Percentiles rank a stretch among this genome's conserved stretches.
Evolutionary conservation across 2,797 vertebrate species (phyloP).

Genomic region (Miichthys miiuy): DNA sequence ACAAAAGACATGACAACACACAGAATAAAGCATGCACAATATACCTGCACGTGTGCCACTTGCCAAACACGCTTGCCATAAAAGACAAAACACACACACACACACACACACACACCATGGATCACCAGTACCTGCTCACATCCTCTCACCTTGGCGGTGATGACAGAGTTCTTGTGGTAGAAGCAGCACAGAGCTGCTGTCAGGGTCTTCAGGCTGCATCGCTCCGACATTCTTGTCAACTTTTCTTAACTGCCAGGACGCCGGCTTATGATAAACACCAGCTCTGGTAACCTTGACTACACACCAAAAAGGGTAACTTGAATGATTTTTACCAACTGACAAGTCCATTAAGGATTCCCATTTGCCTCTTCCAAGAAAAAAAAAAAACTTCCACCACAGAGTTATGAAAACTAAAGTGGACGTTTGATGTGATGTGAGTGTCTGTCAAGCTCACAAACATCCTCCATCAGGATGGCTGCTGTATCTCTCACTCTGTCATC

Average conservation of each 20-base stretch:
- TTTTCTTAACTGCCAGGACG: constrained; percentile 9
- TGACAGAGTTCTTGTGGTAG: constrained; percentile 92
- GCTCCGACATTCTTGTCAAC: constrained; percentile 88
- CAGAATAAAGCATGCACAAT: constrained; percentile 3
- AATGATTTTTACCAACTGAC: background rate
- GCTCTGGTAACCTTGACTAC: constrained; percentile 8
- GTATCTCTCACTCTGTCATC: constrained; percentile 21
- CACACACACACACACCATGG: background rate
- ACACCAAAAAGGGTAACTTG: background rate
- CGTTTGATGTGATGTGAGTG: background rate
- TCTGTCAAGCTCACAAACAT: background rate
- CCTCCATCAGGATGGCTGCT: constrained; percentile 20
- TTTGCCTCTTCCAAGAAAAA: constrained; percentile 29
- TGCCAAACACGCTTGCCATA: background rate
- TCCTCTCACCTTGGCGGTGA: constrained; percentile 92
- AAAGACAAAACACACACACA: background rate
- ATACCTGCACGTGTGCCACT: constrained; percentile 10
- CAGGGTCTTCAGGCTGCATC: constrained; percentile 90
- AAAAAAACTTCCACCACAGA: constrained; percentile 26
- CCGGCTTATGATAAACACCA: constrained; percentile 2
- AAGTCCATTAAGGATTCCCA: background rate
- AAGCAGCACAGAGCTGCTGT: constrained; percentile 95
- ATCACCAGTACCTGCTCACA: background rate
- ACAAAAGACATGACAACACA: background rate
- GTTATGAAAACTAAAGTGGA: background rate